Conservation (phyloP, 1,140 invertebrate species). For the Pseudoatta argentina region DNA sequence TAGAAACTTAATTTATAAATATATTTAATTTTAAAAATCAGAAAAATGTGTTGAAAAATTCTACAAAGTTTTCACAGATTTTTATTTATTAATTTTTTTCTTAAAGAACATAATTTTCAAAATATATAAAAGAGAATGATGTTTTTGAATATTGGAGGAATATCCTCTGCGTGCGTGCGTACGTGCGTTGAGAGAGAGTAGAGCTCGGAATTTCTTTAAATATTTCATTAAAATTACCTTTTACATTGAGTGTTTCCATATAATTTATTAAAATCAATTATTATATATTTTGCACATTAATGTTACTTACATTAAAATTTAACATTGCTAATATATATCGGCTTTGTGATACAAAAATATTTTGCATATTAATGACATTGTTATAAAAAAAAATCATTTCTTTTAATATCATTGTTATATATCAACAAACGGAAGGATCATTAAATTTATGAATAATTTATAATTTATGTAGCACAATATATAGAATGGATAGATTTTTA, state of each 20-base stretch:
- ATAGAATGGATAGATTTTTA: background rate
- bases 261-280: background rate
- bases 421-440: background rate
- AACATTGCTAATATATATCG: background rate
- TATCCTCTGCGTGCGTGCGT: background rate
- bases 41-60: background rate
- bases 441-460: background rate
- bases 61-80: background rate
- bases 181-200: slow-evolving; percentile 27
- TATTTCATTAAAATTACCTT: slow-evolving; percentile 3
- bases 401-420: background rate
- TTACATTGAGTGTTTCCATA: slow-evolving; percentile 26
- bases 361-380: background rate
- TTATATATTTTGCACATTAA: background rate
- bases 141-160: slow-evolving; percentile 12
- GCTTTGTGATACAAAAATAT: background rate
- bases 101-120: background rate
- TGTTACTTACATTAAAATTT: background rate
- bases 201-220: slow-evolving; percentile 1
- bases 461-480: background rate
- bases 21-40: slow-evolving; percentile 3
- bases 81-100: background rate
- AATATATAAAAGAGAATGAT: slow-evolving; percentile 7
- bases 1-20: background rate
- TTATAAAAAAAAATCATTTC: background rate